Conservation (phyloP, 1,140 invertebrate species). For the Trissolcus basalis region DNA sequence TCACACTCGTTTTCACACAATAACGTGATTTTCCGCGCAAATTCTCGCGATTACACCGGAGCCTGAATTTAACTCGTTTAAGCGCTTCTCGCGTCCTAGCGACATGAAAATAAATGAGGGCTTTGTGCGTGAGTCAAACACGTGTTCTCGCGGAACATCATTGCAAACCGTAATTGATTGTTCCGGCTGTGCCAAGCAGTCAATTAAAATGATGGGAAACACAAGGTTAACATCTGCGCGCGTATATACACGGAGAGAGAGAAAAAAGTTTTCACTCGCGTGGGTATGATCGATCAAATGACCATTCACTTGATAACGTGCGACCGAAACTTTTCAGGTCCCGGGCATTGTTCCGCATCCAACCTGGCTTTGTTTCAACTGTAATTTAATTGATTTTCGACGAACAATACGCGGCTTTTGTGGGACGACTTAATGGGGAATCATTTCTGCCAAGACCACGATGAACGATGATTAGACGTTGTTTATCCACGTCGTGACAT, state of each 20-base stretch:
- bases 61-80: neutral
- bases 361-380: slow-evolving; percentile 27
- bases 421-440: slow-evolving; percentile 26
- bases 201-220: slow-evolving; percentile 55
- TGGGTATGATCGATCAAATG: slow-evolving; percentile 46
- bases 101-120: slow-evolving; percentile 35
- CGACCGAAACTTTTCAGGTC: neutral
- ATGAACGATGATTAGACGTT: slow-evolving; percentile 25
- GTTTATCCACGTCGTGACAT: slow-evolving; percentile 10
- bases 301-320: slow-evolving; percentile 27
- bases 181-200: slow-evolving; percentile 41
- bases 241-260: no score
- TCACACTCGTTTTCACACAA: no score
- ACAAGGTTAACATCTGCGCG: slow-evolving; percentile 41
- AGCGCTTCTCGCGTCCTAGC: slow-evolving; percentile 2
- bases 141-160: slow-evolving; percentile 39
- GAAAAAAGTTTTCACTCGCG: slow-evolving; percentile 37
- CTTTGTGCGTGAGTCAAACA: slow-evolving; percentile 43
- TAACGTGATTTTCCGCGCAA: no score
- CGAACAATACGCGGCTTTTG: slow-evolving; percentile 30
- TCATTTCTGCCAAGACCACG: slow-evolving; percentile 20
- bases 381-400: slow-evolving; percentile 35
- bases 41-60: no score
- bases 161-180: slow-evolving; percentile 45
- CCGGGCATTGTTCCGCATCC: slow-evolving; percentile 31